phyloP scores from a whole-genome alignment of 1,140 invertebrate genomes.

The Leptoteleia sp. region DNA sequence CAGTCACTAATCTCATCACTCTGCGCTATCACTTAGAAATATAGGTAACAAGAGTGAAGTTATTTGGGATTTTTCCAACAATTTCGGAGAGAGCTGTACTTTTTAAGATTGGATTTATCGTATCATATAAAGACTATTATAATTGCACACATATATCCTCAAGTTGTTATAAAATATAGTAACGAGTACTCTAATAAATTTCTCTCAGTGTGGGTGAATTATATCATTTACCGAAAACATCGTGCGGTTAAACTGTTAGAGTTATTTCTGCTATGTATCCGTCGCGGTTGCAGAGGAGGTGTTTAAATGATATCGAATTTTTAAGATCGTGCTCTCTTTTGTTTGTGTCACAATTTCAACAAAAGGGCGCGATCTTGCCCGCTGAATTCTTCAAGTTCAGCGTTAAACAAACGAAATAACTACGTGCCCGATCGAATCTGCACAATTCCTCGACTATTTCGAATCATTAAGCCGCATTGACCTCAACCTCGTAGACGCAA shows the following conservation, averaged over 20 bases:
- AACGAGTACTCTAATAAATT: too few relatives aligned
- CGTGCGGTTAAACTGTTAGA: slow-evolving; percentile 21
- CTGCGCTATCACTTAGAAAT: too few relatives aligned
- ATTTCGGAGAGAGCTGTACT: too few relatives aligned
- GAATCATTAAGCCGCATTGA: slow-evolving; percentile 39
- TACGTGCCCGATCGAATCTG: slow-evolving; percentile 14
- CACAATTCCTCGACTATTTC: slow-evolving; percentile 50
- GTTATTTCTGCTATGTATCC: slow-evolving; percentile 16
- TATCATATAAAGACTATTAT: too few relatives aligned
- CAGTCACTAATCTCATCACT: too few relatives aligned
- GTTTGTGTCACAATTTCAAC: neutral
- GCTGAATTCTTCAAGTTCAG: slow-evolving; percentile 4
- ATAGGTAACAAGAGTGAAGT: too few relatives aligned
- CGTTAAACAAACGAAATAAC: slow-evolving; percentile 37
- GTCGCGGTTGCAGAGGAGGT: neutral
- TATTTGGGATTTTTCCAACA: too few relatives aligned
- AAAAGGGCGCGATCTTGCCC: slow-evolving; percentile 2
- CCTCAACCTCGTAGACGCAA: slow-evolving; percentile 50
- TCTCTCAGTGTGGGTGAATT: too few relatives aligned
- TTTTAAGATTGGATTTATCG: too few relatives aligned
- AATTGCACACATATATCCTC: too few relatives aligned
- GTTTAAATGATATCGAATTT: neutral
- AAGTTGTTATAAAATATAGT: too few relatives aligned
- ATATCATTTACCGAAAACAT: slow-evolving; percentile 8
- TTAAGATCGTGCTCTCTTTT: slow-evolving; percentile 6